These are phyloP conservation scores for Bugula neritina DNA, from an alignment of 2,888 invertebrate species.

Conservation along the genomic window DNA sequence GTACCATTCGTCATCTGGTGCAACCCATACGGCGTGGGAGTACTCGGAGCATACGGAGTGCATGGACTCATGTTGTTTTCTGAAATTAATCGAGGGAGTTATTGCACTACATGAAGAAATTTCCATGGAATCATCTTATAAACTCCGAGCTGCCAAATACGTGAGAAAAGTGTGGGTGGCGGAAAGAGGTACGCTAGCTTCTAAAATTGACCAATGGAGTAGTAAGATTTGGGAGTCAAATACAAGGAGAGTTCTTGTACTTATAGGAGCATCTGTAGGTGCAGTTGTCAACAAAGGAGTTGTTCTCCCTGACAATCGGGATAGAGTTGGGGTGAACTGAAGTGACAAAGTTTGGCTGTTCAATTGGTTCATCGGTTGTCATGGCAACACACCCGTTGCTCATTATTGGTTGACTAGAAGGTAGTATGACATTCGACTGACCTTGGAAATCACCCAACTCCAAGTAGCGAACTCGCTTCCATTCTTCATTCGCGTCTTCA, in stretches of 20 bases:
- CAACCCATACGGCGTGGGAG: not conserved
- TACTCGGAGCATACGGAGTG: too few species aligned
- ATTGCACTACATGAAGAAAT: too few species aligned
- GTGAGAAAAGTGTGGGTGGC: not conserved
- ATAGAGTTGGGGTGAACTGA: not conserved
- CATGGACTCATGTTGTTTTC: not conserved
- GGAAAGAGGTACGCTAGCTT: not conserved
- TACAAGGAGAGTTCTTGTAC: constrained; percentile 22
- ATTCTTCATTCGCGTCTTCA: not conserved
- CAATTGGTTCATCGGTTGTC: not conserved
- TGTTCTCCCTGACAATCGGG: not conserved
- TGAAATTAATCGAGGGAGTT: not conserved
- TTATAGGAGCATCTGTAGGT: not conserved
- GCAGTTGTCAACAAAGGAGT: not conserved
- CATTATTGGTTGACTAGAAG: not conserved
- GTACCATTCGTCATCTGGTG: not conserved
- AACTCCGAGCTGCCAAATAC: not conserved
- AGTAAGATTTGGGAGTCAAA: not conserved
- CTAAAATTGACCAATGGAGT: not conserved
- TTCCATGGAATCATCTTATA: constrained; percentile 3
- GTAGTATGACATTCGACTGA: not conserved
- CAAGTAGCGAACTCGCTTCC: not conserved
- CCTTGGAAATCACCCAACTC: not conserved
- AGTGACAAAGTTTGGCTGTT: constrained; percentile 8
- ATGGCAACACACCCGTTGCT: not conserved